Percentiles rank a stretch among this genome's conserved stretches.
These are phyloP conservation scores for Phocides pigmalion DNA, from an alignment of 1,140 invertebrate genomes.

Conservation along the genomic window DNA sequence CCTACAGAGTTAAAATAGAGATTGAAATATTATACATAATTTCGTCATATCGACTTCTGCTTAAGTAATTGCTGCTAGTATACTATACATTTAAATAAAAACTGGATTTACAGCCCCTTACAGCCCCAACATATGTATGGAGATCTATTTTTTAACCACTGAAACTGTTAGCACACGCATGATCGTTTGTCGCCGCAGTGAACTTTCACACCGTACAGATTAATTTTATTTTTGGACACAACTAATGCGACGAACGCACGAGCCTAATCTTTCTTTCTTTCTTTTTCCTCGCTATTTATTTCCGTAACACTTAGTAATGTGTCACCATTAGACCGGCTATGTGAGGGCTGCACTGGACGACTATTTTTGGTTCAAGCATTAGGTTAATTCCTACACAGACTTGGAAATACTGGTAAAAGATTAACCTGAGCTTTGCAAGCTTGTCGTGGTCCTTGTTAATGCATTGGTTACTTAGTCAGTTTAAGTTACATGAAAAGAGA, in stretches of 20 bases:
- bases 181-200: constrained; percentile 60
- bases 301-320: constrained; percentile 72
- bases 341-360: constrained; percentile 52
- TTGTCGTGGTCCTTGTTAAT: background rate
- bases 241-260: constrained; percentile 58
- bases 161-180: constrained; percentile 46
- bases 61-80: too few relatives aligned
- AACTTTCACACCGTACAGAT: constrained; percentile 73
- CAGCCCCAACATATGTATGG: constrained; percentile 51
- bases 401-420: constrained; percentile 31
- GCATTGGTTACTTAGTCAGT: background rate
- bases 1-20: too few relatives aligned
- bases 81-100: too few relatives aligned
- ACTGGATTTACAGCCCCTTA: background rate
- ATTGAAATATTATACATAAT: too few relatives aligned
- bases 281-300: constrained; percentile 71
- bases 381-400: constrained; percentile 42
- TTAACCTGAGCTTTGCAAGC: constrained; percentile 17
- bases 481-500: too few relatives aligned
- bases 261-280: constrained; percentile 61
- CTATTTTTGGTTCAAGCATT: constrained; percentile 50
- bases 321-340: constrained; percentile 67
- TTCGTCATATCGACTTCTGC: too few relatives aligned
- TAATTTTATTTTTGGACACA: constrained; percentile 72
- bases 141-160: constrained; percentile 53